Evolutionary conservation across 2,113 vertebrate species (phyloP).

Genomic region (Apodemus speciosus): DNA sequence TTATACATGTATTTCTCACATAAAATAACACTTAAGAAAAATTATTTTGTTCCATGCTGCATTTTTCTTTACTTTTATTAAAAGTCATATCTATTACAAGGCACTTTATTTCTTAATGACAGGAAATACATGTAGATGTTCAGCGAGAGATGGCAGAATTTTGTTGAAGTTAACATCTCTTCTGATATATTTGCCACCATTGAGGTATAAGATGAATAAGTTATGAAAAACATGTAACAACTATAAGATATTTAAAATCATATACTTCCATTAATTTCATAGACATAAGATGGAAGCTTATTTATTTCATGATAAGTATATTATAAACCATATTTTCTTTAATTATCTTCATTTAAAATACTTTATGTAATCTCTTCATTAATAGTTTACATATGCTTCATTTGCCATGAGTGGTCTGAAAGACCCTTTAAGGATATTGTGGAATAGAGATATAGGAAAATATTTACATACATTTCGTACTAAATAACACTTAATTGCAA

Average conservation of each 20-base stretch:
- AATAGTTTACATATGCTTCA: conserved; percentile 17
- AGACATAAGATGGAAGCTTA: conserved; percentile 12
- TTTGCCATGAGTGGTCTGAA: conserved; percentile 31
- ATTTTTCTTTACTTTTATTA: conserved; percentile 68
- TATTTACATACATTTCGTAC: conserved; percentile 1
- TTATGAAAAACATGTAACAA: conserved; percentile 68
- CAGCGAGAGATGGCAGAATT: conserved; percentile 79
- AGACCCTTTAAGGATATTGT: not conserved
- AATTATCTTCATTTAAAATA: conserved; percentile 64
- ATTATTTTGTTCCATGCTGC: conserved; percentile 57
- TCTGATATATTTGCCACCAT: conserved; percentile 80
- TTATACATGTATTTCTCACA: conserved; percentile 4
- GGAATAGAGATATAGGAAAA: conserved; percentile 10
- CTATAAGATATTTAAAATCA: conserved; percentile 21
- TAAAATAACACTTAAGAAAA: conserved; percentile 59
- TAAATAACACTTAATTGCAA: conserved; percentile 40
- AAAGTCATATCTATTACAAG: conserved; percentile 58
- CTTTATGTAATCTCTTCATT: not conserved
- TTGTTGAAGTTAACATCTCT: conserved; percentile 81
- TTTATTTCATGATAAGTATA: conserved; percentile 30
- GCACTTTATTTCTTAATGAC: not conserved
- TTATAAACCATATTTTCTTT: not conserved
- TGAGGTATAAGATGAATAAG: conserved; percentile 75
- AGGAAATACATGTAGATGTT: too few species aligned
- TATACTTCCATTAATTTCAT: conserved; percentile 63